Conservation (phyloP, 1,140 invertebrate genomes). For the Onthophagus taurus region DNA sequence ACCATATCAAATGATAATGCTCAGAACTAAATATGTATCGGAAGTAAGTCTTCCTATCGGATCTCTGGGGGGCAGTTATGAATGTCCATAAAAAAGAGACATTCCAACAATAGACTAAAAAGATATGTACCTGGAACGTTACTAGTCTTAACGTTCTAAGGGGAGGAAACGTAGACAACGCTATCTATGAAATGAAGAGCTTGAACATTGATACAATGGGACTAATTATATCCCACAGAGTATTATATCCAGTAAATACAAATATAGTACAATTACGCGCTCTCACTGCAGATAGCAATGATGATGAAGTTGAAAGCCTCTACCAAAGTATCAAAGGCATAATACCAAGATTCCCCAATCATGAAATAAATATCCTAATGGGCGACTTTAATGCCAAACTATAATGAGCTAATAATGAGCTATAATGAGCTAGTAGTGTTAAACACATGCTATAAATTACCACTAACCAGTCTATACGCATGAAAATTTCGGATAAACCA, state of each 20-base stretch:
- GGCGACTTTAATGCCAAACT: slow-evolving; percentile 27
- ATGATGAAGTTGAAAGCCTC: slow-evolving; percentile 24
- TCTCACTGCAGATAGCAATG: slow-evolving; percentile 15
- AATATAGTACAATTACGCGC: slow-evolving; percentile 29
- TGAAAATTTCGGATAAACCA: not conserved
- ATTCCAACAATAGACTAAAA: not conserved
- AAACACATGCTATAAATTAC: not conserved
- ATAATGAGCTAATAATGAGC: slow-evolving; percentile 7
- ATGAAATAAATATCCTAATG: slow-evolving; percentile 21
- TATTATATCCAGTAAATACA: slow-evolving; percentile 16
- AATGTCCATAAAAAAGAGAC: not conserved
- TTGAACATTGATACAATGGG: not conserved
- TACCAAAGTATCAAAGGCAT: slow-evolving; percentile 15
- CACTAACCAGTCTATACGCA: not conserved
- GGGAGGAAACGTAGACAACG: not conserved
- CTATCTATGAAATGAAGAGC: not conserved
- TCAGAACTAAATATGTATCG: not conserved
- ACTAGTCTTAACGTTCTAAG: not conserved
- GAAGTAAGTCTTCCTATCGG: not conserved
- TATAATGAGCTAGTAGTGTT: not conserved
- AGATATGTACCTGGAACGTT: slow-evolving; percentile 1
- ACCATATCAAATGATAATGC: not conserved
- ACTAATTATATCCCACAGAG: not conserved
- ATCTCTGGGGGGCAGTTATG: not conserved
- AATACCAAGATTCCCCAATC: slow-evolving; percentile 6